Evolutionary conservation across 2,113 vertebrate genomes (phyloP).

Genomic region (Orientallactaga bullata): DNA sequence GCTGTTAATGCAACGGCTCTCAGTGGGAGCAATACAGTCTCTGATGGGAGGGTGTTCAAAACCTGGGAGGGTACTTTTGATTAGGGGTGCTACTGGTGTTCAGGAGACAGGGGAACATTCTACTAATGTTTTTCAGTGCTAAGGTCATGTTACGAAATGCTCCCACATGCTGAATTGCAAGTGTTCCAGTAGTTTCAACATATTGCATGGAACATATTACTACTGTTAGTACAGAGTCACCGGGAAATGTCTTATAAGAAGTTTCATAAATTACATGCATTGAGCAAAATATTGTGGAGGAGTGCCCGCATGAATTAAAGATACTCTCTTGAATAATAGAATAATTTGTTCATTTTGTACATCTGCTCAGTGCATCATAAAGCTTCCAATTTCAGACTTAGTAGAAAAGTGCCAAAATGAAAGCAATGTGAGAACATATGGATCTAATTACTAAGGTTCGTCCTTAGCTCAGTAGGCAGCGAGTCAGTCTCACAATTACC

Average conservation of each 20-base stretch:
- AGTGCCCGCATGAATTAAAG: not conserved
- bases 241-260: not conserved
- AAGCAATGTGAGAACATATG: not conserved
- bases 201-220: not conserved
- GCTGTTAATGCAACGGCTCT: fast-evolving
- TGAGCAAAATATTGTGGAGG: not conserved
- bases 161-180: not conserved
- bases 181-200: no score
- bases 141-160: not conserved
- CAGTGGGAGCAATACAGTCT: fast-evolving
- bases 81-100: not conserved
- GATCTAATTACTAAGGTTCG: no score
- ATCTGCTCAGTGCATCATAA: not conserved
- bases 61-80: not conserved
- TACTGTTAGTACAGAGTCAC: not conserved
- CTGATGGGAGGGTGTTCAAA: not conserved
- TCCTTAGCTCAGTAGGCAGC: no score
- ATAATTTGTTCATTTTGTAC: not conserved
- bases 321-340: not conserved
- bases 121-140: not conserved
- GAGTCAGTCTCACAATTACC: no score
- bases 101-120: not conserved
- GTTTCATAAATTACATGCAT: not conserved
- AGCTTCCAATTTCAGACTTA: not conserved
- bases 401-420: not conserved